Conservation (phyloP, 2,797 vertebrate genomes). For the Schizopygopsis malacanthus region DNA sequence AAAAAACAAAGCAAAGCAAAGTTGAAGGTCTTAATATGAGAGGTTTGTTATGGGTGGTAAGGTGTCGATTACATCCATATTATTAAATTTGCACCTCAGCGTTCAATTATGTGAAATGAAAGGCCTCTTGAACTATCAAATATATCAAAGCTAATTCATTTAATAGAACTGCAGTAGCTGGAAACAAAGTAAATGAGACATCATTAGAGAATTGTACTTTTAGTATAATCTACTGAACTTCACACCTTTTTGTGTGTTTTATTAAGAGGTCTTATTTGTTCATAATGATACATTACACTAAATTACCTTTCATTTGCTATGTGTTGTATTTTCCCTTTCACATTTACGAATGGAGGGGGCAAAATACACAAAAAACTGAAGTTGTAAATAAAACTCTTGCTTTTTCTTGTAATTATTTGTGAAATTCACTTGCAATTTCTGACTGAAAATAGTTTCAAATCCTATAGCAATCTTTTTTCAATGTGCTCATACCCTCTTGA, state of each 20-base stretch:
- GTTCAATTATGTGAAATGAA: conserved; percentile 13
- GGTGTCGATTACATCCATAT: conserved; percentile 3
- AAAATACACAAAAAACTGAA: neutral
- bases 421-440: neutral
- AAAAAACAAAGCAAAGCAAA: conserved; percentile 22
- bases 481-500: neutral
- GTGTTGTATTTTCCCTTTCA: neutral
- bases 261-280: conserved; percentile 14
- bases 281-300: neutral
- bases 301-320: neutral
- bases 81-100: neutral
- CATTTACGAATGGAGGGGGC: neutral
- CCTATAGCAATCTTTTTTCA: neutral
- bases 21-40: conserved; percentile 32
- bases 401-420: neutral
- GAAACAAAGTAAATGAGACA: neutral
- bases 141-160: conserved; percentile 18
- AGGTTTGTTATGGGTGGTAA: conserved; percentile 6
- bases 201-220: neutral
- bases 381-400: neutral
- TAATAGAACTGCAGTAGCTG: conserved; percentile 5
- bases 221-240: neutral
- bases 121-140: conserved; percentile 19
- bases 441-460: neutral
- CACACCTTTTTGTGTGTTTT: conserved; percentile 6